phyloP scores from a whole-genome alignment of 64 coral and sea anemone genomes.

The Pocillopora verrucosa region DNA sequence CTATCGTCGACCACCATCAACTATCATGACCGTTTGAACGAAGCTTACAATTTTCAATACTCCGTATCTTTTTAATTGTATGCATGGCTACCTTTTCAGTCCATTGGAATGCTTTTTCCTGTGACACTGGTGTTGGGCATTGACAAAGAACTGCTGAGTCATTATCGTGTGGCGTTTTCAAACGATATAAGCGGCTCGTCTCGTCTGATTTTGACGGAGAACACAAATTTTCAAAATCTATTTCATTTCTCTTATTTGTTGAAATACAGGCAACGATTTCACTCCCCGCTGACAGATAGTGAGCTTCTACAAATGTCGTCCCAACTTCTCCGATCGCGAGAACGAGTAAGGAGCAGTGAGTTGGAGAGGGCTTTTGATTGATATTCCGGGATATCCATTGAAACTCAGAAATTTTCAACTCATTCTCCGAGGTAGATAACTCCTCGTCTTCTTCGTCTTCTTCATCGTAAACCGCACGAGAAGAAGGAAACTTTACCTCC shows the following conservation, averaged over 20 bases:
- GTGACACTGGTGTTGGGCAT: conserved; percentile 43
- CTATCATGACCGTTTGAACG: too few relatives aligned
- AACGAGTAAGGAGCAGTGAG: conserved; percentile 58
- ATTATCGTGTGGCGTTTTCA: conserved; percentile 48
- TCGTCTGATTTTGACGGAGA: background rate
- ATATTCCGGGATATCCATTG: conserved; percentile 34
- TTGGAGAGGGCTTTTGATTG: background rate
- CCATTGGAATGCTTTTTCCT: conserved; percentile 73
- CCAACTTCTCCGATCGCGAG: conserved; percentile 83
- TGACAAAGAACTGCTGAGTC: conserved; percentile 39
- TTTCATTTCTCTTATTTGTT: conserved; percentile 17
- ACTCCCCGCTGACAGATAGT: conserved; percentile 62
- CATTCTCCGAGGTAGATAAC: conserved; percentile 29
- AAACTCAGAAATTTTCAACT: conserved; percentile 27
- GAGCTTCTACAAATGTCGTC: conserved; percentile 72
- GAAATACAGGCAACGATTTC: conserved; percentile 43
- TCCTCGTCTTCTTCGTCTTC: conserved; percentile 79
- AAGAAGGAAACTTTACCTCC: conserved; percentile 78
- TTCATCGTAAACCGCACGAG: conserved; percentile 87
- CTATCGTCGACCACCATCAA: too few relatives aligned
- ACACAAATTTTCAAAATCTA: background rate
- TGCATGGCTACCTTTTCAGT: conserved; percentile 52
- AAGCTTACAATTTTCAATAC: too few relatives aligned
- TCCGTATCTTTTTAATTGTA: too few relatives aligned
- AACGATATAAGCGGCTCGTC: conserved; percentile 27